A percentile compares a stretch with the other conserved stretches of the same genome.
Evolutionary conservation across 30 jellyfish, hydroid and myxozoan species (phyloP).

Genomic region (Clytia hemisphaerica): DNA sequence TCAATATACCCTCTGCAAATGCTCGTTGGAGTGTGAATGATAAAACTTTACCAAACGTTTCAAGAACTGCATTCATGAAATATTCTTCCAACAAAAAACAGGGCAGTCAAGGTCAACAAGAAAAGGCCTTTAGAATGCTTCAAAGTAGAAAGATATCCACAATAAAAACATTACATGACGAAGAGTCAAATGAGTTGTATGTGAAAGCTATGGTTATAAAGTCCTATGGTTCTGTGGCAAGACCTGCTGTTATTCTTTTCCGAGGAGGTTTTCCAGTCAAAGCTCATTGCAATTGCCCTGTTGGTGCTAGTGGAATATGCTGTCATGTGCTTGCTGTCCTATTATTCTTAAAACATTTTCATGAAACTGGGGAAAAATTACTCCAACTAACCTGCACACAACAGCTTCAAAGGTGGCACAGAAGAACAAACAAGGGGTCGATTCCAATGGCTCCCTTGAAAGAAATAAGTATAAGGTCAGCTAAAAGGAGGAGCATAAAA

Average conservation of each 20-base stretch:
- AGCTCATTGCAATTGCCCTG: no score
- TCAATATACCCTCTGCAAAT: neutral
- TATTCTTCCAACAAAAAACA: constrained; percentile 5
- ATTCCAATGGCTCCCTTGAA: neutral
- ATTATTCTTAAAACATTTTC: constrained; percentile 1
- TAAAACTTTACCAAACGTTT: neutral
- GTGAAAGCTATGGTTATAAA: constrained; percentile 18
- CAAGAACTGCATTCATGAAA: neutral
- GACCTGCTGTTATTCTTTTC: constrained; percentile 15
- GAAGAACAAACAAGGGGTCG: neutral
- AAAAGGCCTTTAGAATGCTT: neutral
- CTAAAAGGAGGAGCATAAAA: neutral
- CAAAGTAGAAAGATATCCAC: constrained; percentile 4
- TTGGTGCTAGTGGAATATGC: no score
- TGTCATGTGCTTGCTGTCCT: constrained; percentile 6
- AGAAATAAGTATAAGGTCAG: constrained; percentile 4
- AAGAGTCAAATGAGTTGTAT: no score
- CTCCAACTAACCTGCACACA: constrained; percentile 14
- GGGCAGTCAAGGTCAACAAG: constrained; percentile 24
- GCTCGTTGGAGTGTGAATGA: constrained; percentile 6
- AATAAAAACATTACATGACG: neutral
- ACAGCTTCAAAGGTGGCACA: constrained; percentile 12
- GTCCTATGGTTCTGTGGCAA: neutral
- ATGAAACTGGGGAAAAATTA: constrained; percentile 11
- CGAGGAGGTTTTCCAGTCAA: neutral